Evolutionary conservation across 2,888 invertebrate species (phyloP), one percentile per base, ranked within the genome.

Genomic region (Macrosiphum euphorbiae): DNA sequence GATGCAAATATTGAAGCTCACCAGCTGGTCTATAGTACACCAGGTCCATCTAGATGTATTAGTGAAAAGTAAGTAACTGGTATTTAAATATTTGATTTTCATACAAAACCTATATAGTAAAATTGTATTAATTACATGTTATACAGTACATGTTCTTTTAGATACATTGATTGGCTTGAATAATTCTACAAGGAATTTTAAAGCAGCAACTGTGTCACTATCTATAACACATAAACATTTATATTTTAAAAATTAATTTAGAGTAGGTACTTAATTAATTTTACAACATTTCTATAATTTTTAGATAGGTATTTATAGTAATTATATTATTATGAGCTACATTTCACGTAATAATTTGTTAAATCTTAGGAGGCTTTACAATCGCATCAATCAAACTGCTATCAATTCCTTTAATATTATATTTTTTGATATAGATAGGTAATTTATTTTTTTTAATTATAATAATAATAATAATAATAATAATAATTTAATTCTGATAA

Each of bases 351-450:
- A 55, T 55, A 84, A 84, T 84, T 47, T 47, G 47, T 10, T 86
- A 86, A 86, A 86, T 41, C 50, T 87, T 87, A 87, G 50, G 50
- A 87, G 87, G 50, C 52, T 87, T 50, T 87, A 87, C 5, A 16
- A 87, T 52, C 10, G n/a, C 28, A 87, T 87, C 87, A 3, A 50
- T 52, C 11, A 52, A 26, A 47, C 41, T 44, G 24, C 55, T 86
- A 47, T 55, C 11, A 3, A 47, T 28, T 44, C 13, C 28, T 47
- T 47, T 86, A 13, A 26, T 26, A 26, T 44, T 86, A 47, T 28
- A 24, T 86, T 3, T 86, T 10, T 86, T 86, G 0, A 86, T 26
- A 35, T 86, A 86, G 13, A 28, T 86, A 11, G 44, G 28, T 28
- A 86, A 3, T 86, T n/a, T n/a, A n/a, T n/a, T n/a, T n/a, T n/a